Base-by-base conservation (phyloP, 2,888 invertebrate genomes). In the Hylaea fasciaria region DNA sequence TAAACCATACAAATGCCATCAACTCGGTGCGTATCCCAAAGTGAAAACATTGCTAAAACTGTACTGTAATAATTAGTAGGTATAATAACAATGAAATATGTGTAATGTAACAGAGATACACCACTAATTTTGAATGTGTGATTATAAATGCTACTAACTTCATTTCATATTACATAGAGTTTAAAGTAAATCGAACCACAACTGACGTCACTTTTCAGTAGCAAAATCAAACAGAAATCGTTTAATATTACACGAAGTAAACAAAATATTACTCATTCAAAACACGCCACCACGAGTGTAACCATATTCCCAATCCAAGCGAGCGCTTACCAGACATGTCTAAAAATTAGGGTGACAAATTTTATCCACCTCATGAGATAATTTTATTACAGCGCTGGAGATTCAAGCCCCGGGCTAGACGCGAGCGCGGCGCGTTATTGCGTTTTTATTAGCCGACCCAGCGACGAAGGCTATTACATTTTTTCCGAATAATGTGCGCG, bases 351-450 rank as follows among this genome's bases (percentile, higher is more conserved):
- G 80, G 82, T 82, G 82, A 81, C 83, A 86, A 84, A 83, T 88
- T 86, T 81, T 81, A 83, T 83, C 81, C 77, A 78, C 72, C 81
- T 81, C 83, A 71, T 78, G 83, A 83, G 82, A 83, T 89, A 90
- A 90, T 89, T 87, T 88, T 89, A 88, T 91, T 89, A 86, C 81
- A 69, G 63, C 71, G 73, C 71, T 78, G 80, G 75, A 86, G 86
- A 87, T 86, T 87, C 82, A 73, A 78, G 83, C 82, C 83, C 64
- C 76, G 69, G 81, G 84, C 81, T 75, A 72, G 74, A 69, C 69
- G 73, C 73, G 71, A 76, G 74, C 78, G 74, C 78, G 76, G 73
- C 80, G 74, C 80, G 81, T 89, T 89, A 89, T 89, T 89, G 86
- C 89, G 77, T 82, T 90, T 91, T 89, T 89, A 89, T 86, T 87